These are phyloP conservation scores for Liolophura sinensis DNA, from an alignment of 1,140 invertebrate genomes.

Conservation along the genomic window DNA sequence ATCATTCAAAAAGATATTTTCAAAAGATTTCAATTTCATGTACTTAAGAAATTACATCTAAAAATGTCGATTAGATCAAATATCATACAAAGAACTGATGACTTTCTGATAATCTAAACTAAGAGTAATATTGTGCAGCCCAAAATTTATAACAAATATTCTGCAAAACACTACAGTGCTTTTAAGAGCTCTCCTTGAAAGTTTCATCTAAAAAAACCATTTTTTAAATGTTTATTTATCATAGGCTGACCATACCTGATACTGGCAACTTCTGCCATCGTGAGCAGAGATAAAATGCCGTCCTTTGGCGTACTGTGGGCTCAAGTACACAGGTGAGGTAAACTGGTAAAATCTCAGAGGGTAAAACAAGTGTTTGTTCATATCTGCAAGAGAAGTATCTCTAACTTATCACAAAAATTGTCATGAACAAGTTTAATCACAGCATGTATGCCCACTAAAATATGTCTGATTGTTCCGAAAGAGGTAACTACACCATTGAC, in stretches of 20 bases:
- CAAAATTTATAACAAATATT: too few species aligned
- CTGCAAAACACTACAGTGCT: too few species aligned
- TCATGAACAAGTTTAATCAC: too few species aligned
- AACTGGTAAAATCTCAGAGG: not conserved
- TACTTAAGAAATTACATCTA: not conserved
- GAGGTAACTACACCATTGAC: too few species aligned
- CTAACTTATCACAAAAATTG: too few species aligned
- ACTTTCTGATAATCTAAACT: not conserved
- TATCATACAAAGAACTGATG: not conserved
- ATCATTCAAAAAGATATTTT: not conserved
- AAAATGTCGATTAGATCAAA: not conserved
- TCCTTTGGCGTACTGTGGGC: conserved; percentile 55
- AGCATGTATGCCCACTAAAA: too few species aligned
- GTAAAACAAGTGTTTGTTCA: not conserved
- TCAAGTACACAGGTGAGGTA: conserved; percentile 35
- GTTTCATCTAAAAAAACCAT: too few species aligned
- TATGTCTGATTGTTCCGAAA: too few species aligned
- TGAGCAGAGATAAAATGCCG: conserved; percentile 58
- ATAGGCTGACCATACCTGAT: conserved; percentile 47
- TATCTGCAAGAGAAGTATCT: too few species aligned
- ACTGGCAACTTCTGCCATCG: conserved; percentile 50
- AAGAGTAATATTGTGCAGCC: not conserved
- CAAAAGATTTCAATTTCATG: not conserved
- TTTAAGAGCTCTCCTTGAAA: too few species aligned
- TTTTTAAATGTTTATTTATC: too few species aligned